A percentile compares a stretch with the other conserved stretches of the same genome.
These are phyloP conservation scores for Centropyge bicolor DNA, from an alignment of 2,797 vertebrate genomes.

Conservation along the genomic window DNA sequence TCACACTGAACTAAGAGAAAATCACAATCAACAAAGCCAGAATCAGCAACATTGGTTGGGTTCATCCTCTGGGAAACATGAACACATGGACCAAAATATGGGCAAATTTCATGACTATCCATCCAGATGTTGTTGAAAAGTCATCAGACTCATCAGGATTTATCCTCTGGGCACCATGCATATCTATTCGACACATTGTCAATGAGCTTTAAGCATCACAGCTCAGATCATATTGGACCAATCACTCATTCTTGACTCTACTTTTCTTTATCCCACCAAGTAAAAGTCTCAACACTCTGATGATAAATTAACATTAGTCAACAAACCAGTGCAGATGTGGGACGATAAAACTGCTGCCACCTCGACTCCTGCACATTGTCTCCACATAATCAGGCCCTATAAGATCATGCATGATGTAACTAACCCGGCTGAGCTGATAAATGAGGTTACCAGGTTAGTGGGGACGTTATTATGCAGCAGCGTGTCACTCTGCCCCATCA, in stretches of 20 bases:
- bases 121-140: too few species aligned
- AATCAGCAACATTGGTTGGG: background rate
- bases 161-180: background rate
- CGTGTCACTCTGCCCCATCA: conserved; percentile 62
- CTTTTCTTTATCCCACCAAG: background rate
- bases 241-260: background rate
- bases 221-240: background rate
- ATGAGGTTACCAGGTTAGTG: conserved; percentile 66
- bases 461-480: conserved; percentile 37
- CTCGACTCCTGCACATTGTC: conserved; percentile 18
- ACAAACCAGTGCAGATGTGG: conserved; percentile 9
- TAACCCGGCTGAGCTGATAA: conserved; percentile 1
- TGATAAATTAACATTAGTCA: background rate
- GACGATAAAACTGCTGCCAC: background rate
- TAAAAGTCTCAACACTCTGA: background rate
- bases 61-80: background rate
- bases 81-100: background rate
- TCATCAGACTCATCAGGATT: background rate
- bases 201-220: background rate
- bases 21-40: background rate
- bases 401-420: conserved; percentile 26
- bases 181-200: background rate
- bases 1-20: background rate
- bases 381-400: conserved; percentile 9
- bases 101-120: background rate